Evolutionary conservation across 1,140 invertebrate genomes (phyloP).

Genomic region (Sogatella furcifera): DNA sequence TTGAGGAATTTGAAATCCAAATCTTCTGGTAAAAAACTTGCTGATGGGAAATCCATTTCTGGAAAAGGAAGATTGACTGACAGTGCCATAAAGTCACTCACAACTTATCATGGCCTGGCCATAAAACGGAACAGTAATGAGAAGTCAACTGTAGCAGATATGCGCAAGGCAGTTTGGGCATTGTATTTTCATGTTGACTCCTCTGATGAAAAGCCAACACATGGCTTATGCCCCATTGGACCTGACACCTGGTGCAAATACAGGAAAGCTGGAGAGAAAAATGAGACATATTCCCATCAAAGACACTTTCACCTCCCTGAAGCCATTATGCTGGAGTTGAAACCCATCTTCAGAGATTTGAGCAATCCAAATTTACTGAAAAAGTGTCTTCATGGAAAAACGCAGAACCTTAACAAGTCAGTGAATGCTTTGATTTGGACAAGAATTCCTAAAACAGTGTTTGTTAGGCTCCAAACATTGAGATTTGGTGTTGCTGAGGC

Average conservation of each 20-base stretch:
- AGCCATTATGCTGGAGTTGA: constrained; percentile 5
- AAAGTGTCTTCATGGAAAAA: not conserved
- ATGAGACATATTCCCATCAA: not conserved
- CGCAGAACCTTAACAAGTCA: not conserved
- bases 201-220: constrained; percentile 21
- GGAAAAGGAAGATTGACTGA: not conserved
- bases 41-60: constrained; percentile 5
- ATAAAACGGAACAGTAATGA: too few species aligned
- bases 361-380: not conserved
- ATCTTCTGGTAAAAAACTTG: not conserved
- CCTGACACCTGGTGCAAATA: constrained; percentile 4
- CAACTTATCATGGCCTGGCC: too few species aligned
- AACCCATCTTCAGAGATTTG: constrained; percentile 16
- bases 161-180: constrained; percentile 28
- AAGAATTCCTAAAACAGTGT: not conserved
- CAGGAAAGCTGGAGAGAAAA: not conserved
- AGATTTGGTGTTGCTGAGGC: too few species aligned
- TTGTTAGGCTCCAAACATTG: too few species aligned
- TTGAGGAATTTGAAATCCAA: constrained; percentile 12
- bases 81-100: too few species aligned
- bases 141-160: constrained; percentile 19
- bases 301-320: not conserved
- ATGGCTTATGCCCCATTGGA: not conserved
- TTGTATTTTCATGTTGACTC: constrained; percentile 27
- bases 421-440: constrained; percentile 3